Evolutionary conservation across 2,113 vertebrate species (phyloP).

Genomic region (Meriones unguiculatus): DNA sequence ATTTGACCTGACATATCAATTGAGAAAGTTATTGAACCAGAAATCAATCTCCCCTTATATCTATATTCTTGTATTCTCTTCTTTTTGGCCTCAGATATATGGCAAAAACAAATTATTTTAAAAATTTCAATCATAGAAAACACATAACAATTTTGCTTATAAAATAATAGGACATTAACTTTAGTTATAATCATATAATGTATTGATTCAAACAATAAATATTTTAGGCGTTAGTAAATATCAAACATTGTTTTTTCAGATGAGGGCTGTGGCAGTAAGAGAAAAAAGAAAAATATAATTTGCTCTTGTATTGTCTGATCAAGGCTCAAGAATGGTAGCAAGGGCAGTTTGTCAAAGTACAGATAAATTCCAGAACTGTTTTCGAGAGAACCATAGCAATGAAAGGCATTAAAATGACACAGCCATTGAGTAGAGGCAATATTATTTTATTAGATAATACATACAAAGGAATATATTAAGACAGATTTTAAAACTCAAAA

Average conservation of each 20-base stretch:
- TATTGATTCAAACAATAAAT: not conserved
- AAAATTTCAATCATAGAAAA: slow-evolving; percentile 25
- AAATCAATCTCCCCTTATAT: slow-evolving; percentile 48
- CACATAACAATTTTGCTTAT: not conserved
- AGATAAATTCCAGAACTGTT: not conserved
- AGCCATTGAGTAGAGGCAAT: not conserved
- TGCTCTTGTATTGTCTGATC: not conserved
- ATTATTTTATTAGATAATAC: not conserved
- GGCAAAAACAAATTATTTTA: not conserved
- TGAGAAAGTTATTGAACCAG: slow-evolving; percentile 68
- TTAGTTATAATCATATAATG: not conserved
- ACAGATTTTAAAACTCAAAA: not conserved
- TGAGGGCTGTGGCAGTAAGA: not conserved
- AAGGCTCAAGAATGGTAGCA: not conserved
- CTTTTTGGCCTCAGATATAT: not conserved
- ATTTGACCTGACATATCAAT: slow-evolving; percentile 75
- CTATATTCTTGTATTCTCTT: not conserved
- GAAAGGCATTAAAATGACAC: not conserved
- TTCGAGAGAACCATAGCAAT: not conserved
- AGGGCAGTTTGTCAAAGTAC: not conserved
- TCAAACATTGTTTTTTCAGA: not conserved
- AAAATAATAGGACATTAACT: not conserved
- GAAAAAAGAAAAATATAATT: not conserved
- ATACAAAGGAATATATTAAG: not conserved
- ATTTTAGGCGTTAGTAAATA: not conserved